Evolutionary conservation across 2,113 vertebrate genomes (phyloP).

Genomic region (Lepidiolamprologus cunningtoni): DNA sequence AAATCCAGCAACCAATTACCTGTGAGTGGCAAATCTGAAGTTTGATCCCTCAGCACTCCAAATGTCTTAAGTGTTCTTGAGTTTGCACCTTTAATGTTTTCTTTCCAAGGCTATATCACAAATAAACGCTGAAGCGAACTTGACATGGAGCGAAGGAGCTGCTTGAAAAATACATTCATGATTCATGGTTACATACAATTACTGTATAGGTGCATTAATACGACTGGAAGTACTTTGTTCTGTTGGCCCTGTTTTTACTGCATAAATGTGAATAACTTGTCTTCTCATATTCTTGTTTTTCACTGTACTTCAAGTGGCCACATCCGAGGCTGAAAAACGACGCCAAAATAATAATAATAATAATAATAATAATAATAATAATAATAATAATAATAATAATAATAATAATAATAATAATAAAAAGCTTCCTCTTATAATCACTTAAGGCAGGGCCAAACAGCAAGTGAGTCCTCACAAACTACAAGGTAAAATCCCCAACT

Average conservation of each 20-base stretch:
- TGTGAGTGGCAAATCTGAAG: not conserved
- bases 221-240: not conserved
- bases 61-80: not conserved
- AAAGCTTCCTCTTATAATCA: not conserved
- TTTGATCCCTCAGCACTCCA: not conserved
- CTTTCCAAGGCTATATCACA: not conserved
- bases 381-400: not conserved
- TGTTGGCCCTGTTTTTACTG: not conserved
- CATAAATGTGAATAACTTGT: not conserved
- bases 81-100: not conserved
- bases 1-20: not conserved
- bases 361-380: not conserved
- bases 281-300: not conserved
- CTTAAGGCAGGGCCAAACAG: not conserved
- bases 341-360: not conserved
- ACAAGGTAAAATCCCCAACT: not conserved
- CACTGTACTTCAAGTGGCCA: not conserved
- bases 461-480: not conserved
- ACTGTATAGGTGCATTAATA: not conserved
- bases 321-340: not conserved
- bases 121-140: not conserved
- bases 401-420: not conserved
- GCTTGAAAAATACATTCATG: not conserved
- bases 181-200: not conserved
- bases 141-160: not conserved